Evolutionary conservation across 2,113 vertebrate species (phyloP), one percentile per base, ranked within the genome.

Genomic region (Oreochromis aureus): DNA sequence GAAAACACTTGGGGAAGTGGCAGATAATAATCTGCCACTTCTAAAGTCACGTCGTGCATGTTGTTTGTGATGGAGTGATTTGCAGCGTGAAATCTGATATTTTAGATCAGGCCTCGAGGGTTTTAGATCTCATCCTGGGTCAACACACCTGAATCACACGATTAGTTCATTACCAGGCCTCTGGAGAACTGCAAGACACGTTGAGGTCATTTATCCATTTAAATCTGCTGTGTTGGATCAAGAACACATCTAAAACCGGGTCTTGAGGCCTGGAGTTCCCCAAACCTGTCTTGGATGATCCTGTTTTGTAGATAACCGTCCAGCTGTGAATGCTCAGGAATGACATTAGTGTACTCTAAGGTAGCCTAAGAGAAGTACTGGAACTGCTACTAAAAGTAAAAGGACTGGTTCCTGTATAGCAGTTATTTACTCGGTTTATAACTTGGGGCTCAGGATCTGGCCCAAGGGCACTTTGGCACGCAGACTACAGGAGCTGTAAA

Each of bases 41-140:
- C 34, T 69, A n/a, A 36, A 39, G 61, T 66, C 34, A 66, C 4
- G 4, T 0, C 1, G 1, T 41, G 24, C 55, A 27, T 5, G 24
- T 58, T 30, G 34, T 69, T 69, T 24, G 5, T 1, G 3, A 69
- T 0, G 0, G 7, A 69, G n/a, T 8, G 63, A 66, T n/a, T 39
- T 36, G 0, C 2, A 63, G 59, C 18, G 10, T 36, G 18, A 36
- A 36, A 63, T 0, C 59, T 36, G 32, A 39, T 39, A n/a, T 36
- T 6, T 66, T 36, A 66, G 32, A 66, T 36, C 30, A 61, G 24
- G 41, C 7, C 34, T 36, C 3, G 7, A 36, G 34, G 7, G 7
- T 3, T 36, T 16, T 16, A 16, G 7, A 58, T 16, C 24, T 58
- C 55, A 27, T 22, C 22, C 12, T 56, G 12, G 6, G 55, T 8